A percentile compares a stretch with the other conserved stretches of the same genome.
Conservation (phyloP, 2,113 vertebrate genomes). For the Anarrhichthys ocellatus region DNA sequence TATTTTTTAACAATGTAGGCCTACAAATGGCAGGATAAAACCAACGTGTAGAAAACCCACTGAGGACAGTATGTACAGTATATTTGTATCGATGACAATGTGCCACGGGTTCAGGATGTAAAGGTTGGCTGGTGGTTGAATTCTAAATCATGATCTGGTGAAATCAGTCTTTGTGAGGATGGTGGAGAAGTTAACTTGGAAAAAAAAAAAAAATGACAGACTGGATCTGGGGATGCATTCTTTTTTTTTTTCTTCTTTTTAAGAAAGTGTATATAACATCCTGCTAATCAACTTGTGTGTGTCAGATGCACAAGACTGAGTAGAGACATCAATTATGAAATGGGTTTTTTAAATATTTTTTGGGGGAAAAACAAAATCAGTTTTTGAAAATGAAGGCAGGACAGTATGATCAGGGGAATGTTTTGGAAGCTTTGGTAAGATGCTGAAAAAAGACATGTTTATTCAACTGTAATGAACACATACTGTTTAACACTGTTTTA, state of each 20-base stretch:
- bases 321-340: neutral
- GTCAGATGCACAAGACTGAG: neutral
- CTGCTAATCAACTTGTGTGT: constrained; percentile 10
- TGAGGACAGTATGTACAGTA: constrained; percentile 44
- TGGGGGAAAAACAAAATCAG: no score
- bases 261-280: constrained; percentile 1
- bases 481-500: neutral
- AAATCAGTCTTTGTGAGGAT: neutral
- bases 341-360: neutral
- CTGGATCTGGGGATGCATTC: neutral
- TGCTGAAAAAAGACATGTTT: constrained; percentile 5
- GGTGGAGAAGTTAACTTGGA: neutral
- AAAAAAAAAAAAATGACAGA: neutral
- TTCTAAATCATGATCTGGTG: constrained; percentile 8
- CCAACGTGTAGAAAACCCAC: constrained; percentile 1
- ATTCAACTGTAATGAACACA: neutral
- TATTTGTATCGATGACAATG: constrained; percentile 52
- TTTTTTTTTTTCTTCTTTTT: neutral
- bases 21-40: constrained; percentile 51
- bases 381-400: constrained; percentile 2
- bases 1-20: constrained; percentile 69
- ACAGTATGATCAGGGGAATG: neutral
- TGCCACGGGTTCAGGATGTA: constrained; percentile 52
- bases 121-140: constrained; percentile 9
- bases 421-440: constrained; percentile 9